A percentile compares a stretch with the other conserved stretches of the same genome.
Evolutionary conservation across 1,140 invertebrate genomes (phyloP).

Genomic region (Drosophila aff.): DNA sequence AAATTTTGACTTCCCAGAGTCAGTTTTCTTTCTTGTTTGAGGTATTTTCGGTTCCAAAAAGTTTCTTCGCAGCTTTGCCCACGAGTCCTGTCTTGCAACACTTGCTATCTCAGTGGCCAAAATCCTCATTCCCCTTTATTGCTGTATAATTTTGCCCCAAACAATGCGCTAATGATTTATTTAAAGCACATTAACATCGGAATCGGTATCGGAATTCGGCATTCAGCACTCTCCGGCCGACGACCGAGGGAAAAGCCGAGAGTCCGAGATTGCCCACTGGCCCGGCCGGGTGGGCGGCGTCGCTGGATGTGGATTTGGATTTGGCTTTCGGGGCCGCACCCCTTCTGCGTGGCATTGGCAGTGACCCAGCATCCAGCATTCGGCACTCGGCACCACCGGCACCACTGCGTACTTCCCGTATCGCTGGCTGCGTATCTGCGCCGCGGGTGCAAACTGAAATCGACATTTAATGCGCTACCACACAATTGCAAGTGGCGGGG

Average conservation of each 20-base stretch:
- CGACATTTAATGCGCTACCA: slow-evolving; percentile 83
- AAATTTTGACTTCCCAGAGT: not conserved
- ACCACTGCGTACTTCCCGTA: slow-evolving; percentile 67
- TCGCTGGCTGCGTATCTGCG: slow-evolving; percentile 71
- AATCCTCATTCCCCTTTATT: slow-evolving; percentile 21
- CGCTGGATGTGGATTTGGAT: slow-evolving; percentile 11
- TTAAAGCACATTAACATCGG: slow-evolving; percentile 63
- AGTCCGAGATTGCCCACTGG: slow-evolving; percentile 69
- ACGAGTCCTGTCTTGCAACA: slow-evolving; percentile 10
- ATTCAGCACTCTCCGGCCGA: slow-evolving; percentile 32
- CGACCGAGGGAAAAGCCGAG: slow-evolving; percentile 4
- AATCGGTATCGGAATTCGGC: slow-evolving; percentile 34
- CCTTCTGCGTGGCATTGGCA: slow-evolving; percentile 74
- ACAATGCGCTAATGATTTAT: slow-evolving; percentile 78
- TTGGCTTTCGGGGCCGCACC: slow-evolving; percentile 53
- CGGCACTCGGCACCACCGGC: slow-evolving; percentile 14
- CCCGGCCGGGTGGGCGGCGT: slow-evolving; percentile 72
- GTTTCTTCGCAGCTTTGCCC: slow-evolving; percentile 6
- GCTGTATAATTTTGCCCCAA: slow-evolving; percentile 41
- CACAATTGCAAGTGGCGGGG: slow-evolving; percentile 51
- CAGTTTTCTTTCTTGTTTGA: not conserved
- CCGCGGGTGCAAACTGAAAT: slow-evolving; percentile 79
- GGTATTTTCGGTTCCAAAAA: not conserved
- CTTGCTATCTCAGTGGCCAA: slow-evolving; percentile 8
- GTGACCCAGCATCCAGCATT: slow-evolving; percentile 57